Evolutionary conservation across 2,888 invertebrate genomes (phyloP).

Genomic region (Pterostichus madidus): DNA sequence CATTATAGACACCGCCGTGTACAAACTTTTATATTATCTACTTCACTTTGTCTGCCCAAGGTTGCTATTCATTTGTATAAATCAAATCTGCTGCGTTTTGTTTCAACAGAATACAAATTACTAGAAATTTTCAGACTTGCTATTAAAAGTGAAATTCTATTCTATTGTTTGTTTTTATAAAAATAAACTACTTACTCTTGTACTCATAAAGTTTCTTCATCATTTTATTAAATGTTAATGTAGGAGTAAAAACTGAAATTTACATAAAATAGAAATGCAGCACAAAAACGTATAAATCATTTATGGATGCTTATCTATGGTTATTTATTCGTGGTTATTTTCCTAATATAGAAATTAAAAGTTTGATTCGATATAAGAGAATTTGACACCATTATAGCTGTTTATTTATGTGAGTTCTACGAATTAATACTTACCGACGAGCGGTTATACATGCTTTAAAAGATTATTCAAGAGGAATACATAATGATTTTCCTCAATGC

Average conservation of each 20-base stretch:
- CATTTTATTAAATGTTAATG: constrained; percentile 25
- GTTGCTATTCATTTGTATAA: constrained; percentile 26
- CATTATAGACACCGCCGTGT: constrained; percentile 3
- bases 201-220: constrained; percentile 20
- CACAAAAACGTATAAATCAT: constrained; percentile 40
- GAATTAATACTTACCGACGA: constrained; percentile 44
- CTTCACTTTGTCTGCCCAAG: constrained; percentile 4
- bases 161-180: constrained; percentile 41
- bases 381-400: constrained; percentile 34
- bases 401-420: constrained; percentile 33
- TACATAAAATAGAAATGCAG: constrained; percentile 50
- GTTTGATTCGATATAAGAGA: constrained; percentile 5
- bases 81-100: constrained; percentile 9
- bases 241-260: constrained; percentile 37
- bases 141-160: constrained; percentile 47
- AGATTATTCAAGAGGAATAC: constrained; percentile 28
- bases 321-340: constrained; percentile 24
- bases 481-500: constrained; percentile 21
- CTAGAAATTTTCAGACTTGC: constrained; percentile 23
- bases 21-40: constrained; percentile 3
- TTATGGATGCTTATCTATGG: constrained; percentile 36
- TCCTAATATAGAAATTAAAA: constrained; percentile 14
- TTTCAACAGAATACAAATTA: constrained; percentile 33
- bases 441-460: constrained; percentile 36
- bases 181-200: constrained; percentile 32